These are phyloP conservation scores for Phalangium opilio DNA, from an alignment of 2,888 invertebrate genomes.

Conservation along the genomic window DNA sequence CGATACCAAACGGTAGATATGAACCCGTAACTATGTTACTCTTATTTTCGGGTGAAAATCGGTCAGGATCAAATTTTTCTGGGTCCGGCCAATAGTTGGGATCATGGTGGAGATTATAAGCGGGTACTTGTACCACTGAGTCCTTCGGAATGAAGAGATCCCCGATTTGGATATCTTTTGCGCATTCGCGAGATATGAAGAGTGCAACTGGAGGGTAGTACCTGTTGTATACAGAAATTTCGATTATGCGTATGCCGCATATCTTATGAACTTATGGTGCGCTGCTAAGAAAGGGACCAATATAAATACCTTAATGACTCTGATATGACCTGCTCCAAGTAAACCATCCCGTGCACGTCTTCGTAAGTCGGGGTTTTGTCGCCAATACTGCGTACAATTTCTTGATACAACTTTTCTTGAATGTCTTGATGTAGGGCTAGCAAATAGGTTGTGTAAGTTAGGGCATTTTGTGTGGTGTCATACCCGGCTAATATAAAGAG, in stretches of 20 bases:
- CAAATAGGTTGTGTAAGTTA: conserved; percentile 34
- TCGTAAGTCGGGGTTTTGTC: not conserved
- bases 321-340: conserved; percentile 14
- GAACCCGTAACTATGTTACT: conserved; percentile 6
- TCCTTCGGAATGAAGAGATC: conserved; percentile 19
- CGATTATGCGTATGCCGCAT: no score
- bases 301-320: conserved; percentile 6
- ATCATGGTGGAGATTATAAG: conserved; percentile 23
- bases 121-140: conserved; percentile 18
- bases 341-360: conserved; percentile 3
- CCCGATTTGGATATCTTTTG: conserved; percentile 11
- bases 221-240: no score
- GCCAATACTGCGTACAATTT: conserved; percentile 5
- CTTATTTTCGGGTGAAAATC: conserved; percentile 18
- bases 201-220: conserved; percentile 19
- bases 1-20: conserved; percentile 18
- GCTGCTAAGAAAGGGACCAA: no score
- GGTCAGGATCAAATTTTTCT: conserved; percentile 22
- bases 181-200: conserved; percentile 13
- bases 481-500: conserved; percentile 35
- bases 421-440: conserved; percentile 33
- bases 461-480: conserved; percentile 38
- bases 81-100: conserved; percentile 22
- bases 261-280: no score
- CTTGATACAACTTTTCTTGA: conserved; percentile 25